A percentile compares a stretch with the other conserved stretches of the same genome.
Conservation (phyloP, 2,797 vertebrate genomes). For the Enteromius argenteus region DNA sequence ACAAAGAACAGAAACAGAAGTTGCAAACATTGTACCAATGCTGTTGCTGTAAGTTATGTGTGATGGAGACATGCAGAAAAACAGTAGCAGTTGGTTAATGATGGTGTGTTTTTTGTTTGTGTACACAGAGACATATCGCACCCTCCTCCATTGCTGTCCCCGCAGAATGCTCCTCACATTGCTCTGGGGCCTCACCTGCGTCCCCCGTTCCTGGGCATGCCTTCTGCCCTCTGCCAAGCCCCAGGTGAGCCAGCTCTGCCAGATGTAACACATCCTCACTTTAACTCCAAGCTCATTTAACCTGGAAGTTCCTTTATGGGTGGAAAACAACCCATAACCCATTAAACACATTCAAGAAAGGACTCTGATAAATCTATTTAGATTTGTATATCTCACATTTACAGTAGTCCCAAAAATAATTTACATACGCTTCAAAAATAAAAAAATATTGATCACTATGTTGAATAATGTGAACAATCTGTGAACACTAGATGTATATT, state of each 20-base stretch:
- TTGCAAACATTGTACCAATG: neutral
- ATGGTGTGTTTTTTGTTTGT: constrained; percentile 48
- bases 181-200: constrained; percentile 92
- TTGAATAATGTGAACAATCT: neutral
- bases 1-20: neutral
- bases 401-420: too few species aligned
- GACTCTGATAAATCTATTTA: too few species aligned
- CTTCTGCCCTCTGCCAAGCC: constrained; percentile 92
- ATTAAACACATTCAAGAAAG: neutral
- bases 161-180: constrained; percentile 92
- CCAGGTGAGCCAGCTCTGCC: constrained; percentile 85
- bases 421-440: too few species aligned
- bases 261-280: constrained; percentile 1
- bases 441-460: neutral
- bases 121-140: constrained; percentile 85
- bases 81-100: constrained; percentile 32
- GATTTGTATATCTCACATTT: too few species aligned
- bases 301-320: neutral
- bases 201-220: constrained; percentile 93
- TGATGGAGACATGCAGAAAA: neutral
- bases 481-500: neutral
- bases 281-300: neutral
- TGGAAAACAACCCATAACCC: constrained; percentile 1
- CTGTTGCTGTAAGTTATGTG: neutral
- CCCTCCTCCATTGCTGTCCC: constrained; percentile 90